Evolutionary conservation across 2,797 vertebrate genomes (phyloP).

Genomic region (Parauchenoglanis punctatus): DNA sequence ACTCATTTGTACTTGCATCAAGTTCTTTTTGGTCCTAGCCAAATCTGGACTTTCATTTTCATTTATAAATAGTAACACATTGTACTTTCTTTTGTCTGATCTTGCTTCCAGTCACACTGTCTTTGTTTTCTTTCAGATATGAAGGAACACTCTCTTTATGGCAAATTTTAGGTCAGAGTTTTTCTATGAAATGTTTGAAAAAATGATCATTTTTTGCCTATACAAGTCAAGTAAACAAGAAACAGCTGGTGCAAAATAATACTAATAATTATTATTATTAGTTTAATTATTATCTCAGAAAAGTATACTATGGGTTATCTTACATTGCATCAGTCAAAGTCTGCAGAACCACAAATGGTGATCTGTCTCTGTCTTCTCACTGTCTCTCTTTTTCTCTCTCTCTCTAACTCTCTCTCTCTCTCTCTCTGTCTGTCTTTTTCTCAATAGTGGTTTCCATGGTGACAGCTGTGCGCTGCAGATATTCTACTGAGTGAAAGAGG

Average conservation of each 20-base stretch:
- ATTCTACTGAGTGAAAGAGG: slow-evolving; percentile 53
- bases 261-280: not conserved
- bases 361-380: slow-evolving; percentile 47
- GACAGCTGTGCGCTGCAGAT: slow-evolving; percentile 60
- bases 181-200: not conserved
- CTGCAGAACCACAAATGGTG: slow-evolving; percentile 48
- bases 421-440: slow-evolving; percentile 41
- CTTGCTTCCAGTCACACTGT: not conserved
- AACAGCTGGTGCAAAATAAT: not conserved
- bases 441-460: slow-evolving; percentile 60
- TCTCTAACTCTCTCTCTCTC: slow-evolving; percentile 20
- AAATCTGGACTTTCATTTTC: not conserved
- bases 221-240: not conserved
- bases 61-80: not conserved
- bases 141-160: not conserved
- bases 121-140: not conserved
- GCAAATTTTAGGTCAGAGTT: not conserved
- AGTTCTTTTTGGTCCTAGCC: not conserved
- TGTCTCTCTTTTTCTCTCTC: slow-evolving; percentile 24
- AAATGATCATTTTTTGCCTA: not conserved
- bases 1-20: not conserved
- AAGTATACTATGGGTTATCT: slow-evolving; percentile 4
- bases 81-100: slow-evolving; percentile 11
- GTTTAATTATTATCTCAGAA: too few species aligned
- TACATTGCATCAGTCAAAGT: slow-evolving; percentile 34